Evolutionary conservation across 2,797 vertebrate genomes (phyloP).

Genomic region (Phalloptychus januarius): DNA sequence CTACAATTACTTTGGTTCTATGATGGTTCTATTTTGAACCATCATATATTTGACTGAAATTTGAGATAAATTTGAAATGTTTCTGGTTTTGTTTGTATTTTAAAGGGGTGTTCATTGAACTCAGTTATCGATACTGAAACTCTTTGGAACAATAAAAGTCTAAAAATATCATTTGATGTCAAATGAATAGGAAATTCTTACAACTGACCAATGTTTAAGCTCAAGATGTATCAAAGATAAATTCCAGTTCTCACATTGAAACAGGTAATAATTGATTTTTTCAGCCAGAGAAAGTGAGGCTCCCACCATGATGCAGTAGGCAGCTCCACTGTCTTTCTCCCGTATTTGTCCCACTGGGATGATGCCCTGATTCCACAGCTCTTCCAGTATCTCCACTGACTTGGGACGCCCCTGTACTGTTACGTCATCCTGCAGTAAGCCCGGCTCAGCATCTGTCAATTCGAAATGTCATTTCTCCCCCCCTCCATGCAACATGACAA

Average conservation of each 20-base stretch:
- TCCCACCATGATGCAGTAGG: conserved; percentile 81
- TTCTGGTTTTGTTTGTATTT: neutral
- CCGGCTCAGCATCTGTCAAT: conserved; percentile 37
- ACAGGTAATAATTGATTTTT: neutral
- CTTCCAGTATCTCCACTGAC: conserved; percentile 86
- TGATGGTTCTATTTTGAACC: neutral
- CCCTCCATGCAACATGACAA: neutral
- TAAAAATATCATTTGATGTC: neutral
- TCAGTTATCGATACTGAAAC: neutral
- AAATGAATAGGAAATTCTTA: neutral
- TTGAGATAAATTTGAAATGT: neutral
- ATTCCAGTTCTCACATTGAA: neutral
- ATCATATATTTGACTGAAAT: neutral
- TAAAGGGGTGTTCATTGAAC: neutral
- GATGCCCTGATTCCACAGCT: conserved; percentile 86
- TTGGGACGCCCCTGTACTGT: conserved; percentile 65
- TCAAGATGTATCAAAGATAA: neutral
- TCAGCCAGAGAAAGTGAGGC: neutral
- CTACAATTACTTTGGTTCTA: neutral
- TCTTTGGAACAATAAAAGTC: neutral
- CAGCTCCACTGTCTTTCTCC: conserved; percentile 63
- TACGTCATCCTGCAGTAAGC: conserved; percentile 52
- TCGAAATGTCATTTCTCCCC: neutral
- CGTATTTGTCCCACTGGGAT: conserved; percentile 74
- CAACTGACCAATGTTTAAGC: neutral